Percentiles rank a stretch among this genome's conserved stretches.
Evolutionary conservation across 2,888 invertebrate genomes (phyloP).

Genomic region (Camponotus fellah): DNA sequence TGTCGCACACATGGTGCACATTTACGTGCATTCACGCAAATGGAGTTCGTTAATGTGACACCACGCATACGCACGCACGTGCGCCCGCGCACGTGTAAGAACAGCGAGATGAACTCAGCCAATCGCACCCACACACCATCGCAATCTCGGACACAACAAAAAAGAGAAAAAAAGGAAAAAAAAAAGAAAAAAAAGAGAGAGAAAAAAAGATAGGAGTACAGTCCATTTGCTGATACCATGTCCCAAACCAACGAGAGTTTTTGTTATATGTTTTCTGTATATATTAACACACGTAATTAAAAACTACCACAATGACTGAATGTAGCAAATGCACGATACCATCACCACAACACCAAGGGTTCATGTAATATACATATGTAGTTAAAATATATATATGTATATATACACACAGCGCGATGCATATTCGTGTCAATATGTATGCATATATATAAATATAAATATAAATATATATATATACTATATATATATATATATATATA

Average conservation of each 20-base stretch:
- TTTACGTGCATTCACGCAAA: conserved; percentile 36
- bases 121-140: conserved; percentile 66
- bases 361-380: conserved; percentile 77
- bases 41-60: conserved; percentile 47
- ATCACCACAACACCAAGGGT: conserved; percentile 85
- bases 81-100: conserved; percentile 45
- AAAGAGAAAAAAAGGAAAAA: conserved; percentile 42
- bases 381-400: conserved; percentile 58
- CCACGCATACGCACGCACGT: conserved; percentile 37
- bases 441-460: conserved; percentile 65
- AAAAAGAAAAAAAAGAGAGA: conserved; percentile 62
- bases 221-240: conserved; percentile 83
- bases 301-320: conserved; percentile 82
- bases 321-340: conserved; percentile 86
- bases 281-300: conserved; percentile 69
- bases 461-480: conserved; percentile 59
- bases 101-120: conserved; percentile 64
- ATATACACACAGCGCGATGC: conserved; percentile 60
- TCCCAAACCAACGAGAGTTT: conserved; percentile 73
- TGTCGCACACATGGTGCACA: conserved; percentile 37
- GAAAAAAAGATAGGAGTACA: conserved; percentile 75
- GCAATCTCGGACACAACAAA: conserved; percentile 57
- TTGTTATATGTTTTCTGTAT: conserved; percentile 56
- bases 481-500: conserved; percentile 49
- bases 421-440: conserved; percentile 59